These are phyloP conservation scores for Hyles euphorbiae DNA, from an alignment of 1,140 invertebrate species.

Conservation along the genomic window DNA sequence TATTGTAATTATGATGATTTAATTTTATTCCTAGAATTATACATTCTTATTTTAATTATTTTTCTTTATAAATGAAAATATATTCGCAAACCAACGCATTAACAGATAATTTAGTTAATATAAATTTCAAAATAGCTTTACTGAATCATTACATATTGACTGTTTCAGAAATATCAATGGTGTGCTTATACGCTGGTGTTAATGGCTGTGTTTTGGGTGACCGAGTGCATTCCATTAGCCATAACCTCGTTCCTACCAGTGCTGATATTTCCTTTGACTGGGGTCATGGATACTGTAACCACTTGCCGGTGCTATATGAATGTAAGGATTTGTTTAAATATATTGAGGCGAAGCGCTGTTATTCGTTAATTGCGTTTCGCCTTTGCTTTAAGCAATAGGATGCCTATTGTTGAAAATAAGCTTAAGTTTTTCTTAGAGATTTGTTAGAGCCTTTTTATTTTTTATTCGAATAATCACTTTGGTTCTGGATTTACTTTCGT, in stretches of 20 bases:
- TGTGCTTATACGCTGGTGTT: slow-evolving; percentile 79
- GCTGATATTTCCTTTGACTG: slow-evolving; percentile 78
- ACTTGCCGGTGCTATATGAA: slow-evolving; percentile 72
- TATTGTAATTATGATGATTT: no score
- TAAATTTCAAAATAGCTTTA: no score
- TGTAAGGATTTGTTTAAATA: slow-evolving; percentile 25
- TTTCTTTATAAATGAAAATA: no score
- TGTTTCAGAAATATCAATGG: slow-evolving; percentile 37
- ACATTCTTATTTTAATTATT: no score
- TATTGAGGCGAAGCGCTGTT: background rate
- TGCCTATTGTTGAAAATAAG: no score
- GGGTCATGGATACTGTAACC: slow-evolving; percentile 60
- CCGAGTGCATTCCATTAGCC: slow-evolving; percentile 79
- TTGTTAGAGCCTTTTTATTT: no score
- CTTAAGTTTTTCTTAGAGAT: no score
- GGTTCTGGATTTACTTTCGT: no score
- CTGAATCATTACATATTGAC: slow-evolving; percentile 1
- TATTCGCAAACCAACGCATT: no score
- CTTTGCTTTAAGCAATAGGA: background rate
- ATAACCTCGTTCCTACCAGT: slow-evolving; percentile 82
- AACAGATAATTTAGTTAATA: no score
- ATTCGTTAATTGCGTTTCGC: background rate
- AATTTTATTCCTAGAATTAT: no score
- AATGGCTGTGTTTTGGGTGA: slow-evolving; percentile 83
- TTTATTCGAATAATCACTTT: no score